Conservation (phyloP, 2,797 vertebrate species). For the Sebastes trivittatus region DNA sequence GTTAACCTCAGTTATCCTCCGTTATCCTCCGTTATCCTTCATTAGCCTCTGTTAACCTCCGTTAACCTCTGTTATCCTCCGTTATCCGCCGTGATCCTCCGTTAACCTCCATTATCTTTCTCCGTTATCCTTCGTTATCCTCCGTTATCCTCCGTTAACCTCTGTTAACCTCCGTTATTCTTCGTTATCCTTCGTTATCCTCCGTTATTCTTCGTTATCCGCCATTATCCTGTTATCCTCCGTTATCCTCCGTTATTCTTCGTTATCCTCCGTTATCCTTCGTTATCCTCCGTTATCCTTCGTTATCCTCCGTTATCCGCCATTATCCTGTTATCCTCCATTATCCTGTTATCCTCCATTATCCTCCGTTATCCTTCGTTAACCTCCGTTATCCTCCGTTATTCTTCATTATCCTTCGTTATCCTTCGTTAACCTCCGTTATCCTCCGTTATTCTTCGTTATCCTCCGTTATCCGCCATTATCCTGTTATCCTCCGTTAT, state of each 20-base stretch:
- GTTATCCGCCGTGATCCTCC: accelerated
- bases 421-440: accelerated
- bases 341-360: too few relatives aligned
- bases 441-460: accelerated
- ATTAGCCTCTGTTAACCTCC: accelerated
- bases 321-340: too few relatives aligned
- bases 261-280: accelerated
- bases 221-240: accelerated
- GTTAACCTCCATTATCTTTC: accelerated
- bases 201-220: accelerated
- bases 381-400: accelerated
- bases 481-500: too few relatives aligned
- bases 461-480: accelerated
- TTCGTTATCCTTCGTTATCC: too few relatives aligned
- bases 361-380: too few relatives aligned
- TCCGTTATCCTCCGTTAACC: accelerated
- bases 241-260: too few relatives aligned
- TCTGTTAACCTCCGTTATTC: accelerated
- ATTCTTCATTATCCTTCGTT: too few relatives aligned
- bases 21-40: too few relatives aligned
- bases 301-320: too few relatives aligned
- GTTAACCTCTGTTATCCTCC: too few relatives aligned
- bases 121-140: too few relatives aligned
- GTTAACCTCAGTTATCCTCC: accelerated
- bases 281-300: too few relatives aligned